Conservation (phyloP, 2,888 invertebrate species). For the Tetranychus truncatus region DNA sequence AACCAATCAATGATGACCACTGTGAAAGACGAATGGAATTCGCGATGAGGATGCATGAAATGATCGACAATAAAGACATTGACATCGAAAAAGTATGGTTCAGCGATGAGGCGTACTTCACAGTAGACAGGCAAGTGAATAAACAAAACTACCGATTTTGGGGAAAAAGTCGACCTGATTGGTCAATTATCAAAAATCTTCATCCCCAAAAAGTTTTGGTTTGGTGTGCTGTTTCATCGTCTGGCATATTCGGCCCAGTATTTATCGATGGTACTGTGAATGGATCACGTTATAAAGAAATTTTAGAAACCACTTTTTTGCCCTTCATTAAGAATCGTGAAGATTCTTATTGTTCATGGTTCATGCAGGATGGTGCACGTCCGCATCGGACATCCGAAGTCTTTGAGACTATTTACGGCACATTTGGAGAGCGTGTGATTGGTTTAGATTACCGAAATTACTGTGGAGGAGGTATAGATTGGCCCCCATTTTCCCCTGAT, state of each 20-base stretch:
- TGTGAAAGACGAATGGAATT: conserved; percentile 3
- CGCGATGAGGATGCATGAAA: conserved; percentile 2
- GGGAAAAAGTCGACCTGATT: conserved; percentile 15
- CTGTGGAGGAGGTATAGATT: conserved; percentile 10
- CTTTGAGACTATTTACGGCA: background rate
- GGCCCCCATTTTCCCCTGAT: conserved; percentile 18
- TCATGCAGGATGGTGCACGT: conserved; percentile 13
- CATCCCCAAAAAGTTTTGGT: conserved; percentile 19
- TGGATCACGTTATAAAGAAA: background rate
- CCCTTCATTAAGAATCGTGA: background rate
- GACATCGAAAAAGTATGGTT: conserved; percentile 18
- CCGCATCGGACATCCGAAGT: conserved; percentile 11
- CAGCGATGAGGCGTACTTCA: conserved; percentile 21
- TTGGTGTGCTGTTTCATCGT: conserved; percentile 20
- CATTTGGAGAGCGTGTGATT: conserved; percentile 15
- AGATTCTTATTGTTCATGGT: background rate
- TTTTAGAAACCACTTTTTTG: conserved; percentile 9
- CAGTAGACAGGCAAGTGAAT: conserved; percentile 20
- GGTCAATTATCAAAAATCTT: conserved; percentile 12
- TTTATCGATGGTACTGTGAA: conserved; percentile 17
- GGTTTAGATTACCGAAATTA: background rate
- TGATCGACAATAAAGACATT: background rate
- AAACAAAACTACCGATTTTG: conserved; percentile 18
- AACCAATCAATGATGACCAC: background rate
- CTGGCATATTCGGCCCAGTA: conserved; percentile 19